Evolutionary conservation across 2,113 vertebrate genomes (phyloP), one percentile per base, ranked within the genome.

Genomic region (Archocentrus centrarchus): DNA sequence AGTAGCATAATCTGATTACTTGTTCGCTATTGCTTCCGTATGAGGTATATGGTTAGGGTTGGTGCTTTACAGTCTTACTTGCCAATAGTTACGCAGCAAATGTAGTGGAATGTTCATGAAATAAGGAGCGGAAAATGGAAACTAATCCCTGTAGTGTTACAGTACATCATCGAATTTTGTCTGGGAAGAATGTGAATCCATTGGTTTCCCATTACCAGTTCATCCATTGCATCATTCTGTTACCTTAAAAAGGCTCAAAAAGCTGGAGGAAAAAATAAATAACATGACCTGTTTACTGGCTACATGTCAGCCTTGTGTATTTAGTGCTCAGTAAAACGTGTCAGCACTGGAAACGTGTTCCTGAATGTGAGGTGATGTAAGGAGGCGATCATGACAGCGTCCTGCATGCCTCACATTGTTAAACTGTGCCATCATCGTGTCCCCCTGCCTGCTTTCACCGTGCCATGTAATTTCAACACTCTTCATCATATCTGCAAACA

Each of bases 361-460:
- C 59, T 80, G 86, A 57, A 53, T 66, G 70, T 9, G 24, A 81
- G 70, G 77, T 76, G 85, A 88, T 86, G 81, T 39, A 24, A 79
- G 63, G 53, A 57, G 53, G 44, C 10, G 3, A 63, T 85, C 50
- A 11, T 62, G 79, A 83, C 50, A n/a, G 63, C 50, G 27, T 85
- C 73, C 75, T 80, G 78, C 88, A 86, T 92, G 86, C 91, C 86
- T 88, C 60, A 70, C 86, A 79, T 90, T 91, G 86, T 89, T 90
- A 8, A 62, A 32, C 84, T 63, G 39, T 86, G 86, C 85, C 90
- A 80, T 90, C 82, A 57, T 41, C 53, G 30, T 6, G 44, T 39
- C 15, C 55, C 24, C 53, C 53, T 35, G 22, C 44, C 79, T 11
- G 75, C 32, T 41, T 86, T 82, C 82, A n/a, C 60, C 5, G 44